Base-by-base conservation (phyloP, 2,797 vertebrate genomes). In the Ptychobarbus kaznakovi region DNA sequence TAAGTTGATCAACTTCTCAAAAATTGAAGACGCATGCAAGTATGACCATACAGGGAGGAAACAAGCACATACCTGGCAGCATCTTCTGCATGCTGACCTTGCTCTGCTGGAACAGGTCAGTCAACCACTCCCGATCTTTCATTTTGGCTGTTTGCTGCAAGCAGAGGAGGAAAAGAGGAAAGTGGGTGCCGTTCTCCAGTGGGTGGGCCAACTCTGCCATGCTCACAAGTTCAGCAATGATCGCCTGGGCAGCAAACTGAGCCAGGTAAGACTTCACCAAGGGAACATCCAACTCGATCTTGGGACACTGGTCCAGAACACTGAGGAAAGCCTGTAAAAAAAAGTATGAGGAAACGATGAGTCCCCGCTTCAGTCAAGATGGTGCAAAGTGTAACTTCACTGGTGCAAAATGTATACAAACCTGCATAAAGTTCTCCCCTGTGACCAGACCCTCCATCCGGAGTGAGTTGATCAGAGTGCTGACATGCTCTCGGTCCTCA, bases 81-180 rank as follows among this genome's bases (percentile, higher is more conserved):
- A 99, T 99, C 93, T 98, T 99, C 95, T 98, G 97, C 98, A 99
- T 99, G 90, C 97, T 98, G 94, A 99, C 97, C 93, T 97, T 97
- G 95, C 97, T 99, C 94, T 96, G 97, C 93, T 97, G 97, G 94
- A 99, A 99, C 89, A 99, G 91, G 88, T 99, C 97, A 0, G 97
- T 97, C 87, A 99, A 95, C 98, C 98, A 99, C 91, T 99, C 98
- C 13, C 96, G 95, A 92, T 99, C 97, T 93, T 96, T 96, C 88
- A 99, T 93, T 93, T 98, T 99, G 92, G 98, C 97, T 70, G 97
- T 94, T 88, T 99, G 98, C 91, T 99, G 98, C 94, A 99, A 97
- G 93, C 98, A 99, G 91, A 99, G 98, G 95, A 99, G 94, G 96
- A 99, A 99, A 87, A 99, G 97, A 88, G 98, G 98, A 93, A 99